Evolutionary conservation across 2,113 vertebrate genomes (phyloP).

Genomic region (Phaethon lepturus): DNA sequence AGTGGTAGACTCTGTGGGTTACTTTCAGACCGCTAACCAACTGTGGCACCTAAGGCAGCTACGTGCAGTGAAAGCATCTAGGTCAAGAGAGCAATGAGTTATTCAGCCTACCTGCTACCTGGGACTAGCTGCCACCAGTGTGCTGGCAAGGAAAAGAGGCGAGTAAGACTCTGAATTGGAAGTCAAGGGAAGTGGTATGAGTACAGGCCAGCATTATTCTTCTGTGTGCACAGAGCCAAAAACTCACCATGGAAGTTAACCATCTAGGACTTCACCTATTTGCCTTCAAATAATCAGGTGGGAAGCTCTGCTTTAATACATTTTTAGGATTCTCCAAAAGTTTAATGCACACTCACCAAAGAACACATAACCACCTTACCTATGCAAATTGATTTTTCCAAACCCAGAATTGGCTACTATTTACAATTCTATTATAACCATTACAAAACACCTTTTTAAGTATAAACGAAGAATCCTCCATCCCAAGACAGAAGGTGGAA

Average conservation of each 20-base stretch:
- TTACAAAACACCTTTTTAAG: not conserved
- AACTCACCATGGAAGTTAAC: not conserved
- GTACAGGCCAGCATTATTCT: not conserved
- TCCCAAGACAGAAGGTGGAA: not conserved
- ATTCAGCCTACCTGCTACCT: not conserved
- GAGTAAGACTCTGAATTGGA: not conserved
- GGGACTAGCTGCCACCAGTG: not conserved
- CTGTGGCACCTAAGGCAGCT: not conserved
- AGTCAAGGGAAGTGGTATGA: not conserved
- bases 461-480: not conserved
- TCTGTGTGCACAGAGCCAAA: not conserved
- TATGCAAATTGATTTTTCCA: not conserved
- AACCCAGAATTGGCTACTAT: not conserved
- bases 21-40: not conserved
- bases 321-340: not conserved
- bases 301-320: not conserved
- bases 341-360: not conserved
- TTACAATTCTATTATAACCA: not conserved
- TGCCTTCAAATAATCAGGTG: not conserved
- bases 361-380: not conserved
- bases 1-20: not conserved
- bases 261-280: not conserved
- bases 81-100: not conserved
- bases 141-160: accelerated
- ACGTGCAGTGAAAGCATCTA: not conserved